Percentiles rank a stretch among this genome's conserved stretches.
phyloP scores from a whole-genome alignment of 2,888 invertebrate species.

The Callinectes sapidus region DNA sequence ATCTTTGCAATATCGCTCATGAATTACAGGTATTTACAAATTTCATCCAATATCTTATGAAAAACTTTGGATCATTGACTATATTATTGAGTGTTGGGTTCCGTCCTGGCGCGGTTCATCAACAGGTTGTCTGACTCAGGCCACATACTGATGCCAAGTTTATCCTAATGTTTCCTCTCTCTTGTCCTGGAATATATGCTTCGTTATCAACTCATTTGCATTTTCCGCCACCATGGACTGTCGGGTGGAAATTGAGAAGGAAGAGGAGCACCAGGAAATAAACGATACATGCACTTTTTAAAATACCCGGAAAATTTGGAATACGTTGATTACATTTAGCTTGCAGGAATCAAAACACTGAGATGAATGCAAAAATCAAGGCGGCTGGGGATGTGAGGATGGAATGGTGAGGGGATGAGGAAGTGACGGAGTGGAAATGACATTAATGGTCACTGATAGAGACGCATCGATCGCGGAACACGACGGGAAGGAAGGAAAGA shows the following conservation, averaged over 20 bases:
- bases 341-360: not conserved
- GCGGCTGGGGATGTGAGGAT: not conserved
- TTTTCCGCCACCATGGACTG: not conserved
- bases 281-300: not conserved
- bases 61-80: not conserved
- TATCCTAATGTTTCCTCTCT: not conserved
- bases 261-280: not conserved
- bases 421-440: slow-evolving; percentile 21
- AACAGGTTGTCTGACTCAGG: not conserved
- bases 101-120: not conserved
- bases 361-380: not conserved
- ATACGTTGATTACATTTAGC: not conserved
- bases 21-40: not conserved
- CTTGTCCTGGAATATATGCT: not conserved
- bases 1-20: not conserved
- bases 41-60: not conserved
- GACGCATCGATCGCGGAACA: not conserved
- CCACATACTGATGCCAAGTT: not conserved
- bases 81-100: not conserved
- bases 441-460: slow-evolving; percentile 21
- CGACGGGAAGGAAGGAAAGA: not conserved
- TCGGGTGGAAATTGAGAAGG: not conserved
- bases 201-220: not conserved
- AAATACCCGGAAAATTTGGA: not conserved
- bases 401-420: slow-evolving; percentile 1